Evolutionary conservation across 2,113 vertebrate genomes (phyloP).

Genomic region (Pedionomus torquatus): DNA sequence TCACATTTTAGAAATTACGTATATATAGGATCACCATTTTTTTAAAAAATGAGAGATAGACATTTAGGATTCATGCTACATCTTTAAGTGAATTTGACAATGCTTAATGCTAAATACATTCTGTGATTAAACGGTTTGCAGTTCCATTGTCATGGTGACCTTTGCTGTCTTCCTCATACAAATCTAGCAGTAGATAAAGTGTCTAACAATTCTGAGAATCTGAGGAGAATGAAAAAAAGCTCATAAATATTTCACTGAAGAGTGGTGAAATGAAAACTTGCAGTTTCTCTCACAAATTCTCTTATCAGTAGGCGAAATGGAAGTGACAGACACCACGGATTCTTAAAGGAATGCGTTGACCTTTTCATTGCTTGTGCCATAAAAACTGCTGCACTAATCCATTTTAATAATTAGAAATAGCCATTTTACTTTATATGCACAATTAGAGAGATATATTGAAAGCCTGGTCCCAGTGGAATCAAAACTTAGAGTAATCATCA

Average conservation of each 20-base stretch:
- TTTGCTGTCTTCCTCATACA: constrained; percentile 6
- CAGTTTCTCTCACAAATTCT: background rate
- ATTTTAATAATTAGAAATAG: background rate
- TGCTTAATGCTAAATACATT: background rate
- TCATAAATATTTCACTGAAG: background rate
- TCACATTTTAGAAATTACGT: background rate
- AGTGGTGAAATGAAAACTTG: background rate
- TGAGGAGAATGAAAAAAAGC: background rate
- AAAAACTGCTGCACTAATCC: background rate
- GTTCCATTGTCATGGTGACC: background rate
- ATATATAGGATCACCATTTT: background rate
- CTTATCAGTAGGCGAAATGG: background rate
- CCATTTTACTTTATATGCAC: background rate
- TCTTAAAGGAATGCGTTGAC: background rate
- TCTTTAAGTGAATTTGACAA: background rate
- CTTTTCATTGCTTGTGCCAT: background rate
- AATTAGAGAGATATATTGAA: background rate
- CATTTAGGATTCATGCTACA: background rate
- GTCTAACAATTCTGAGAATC: background rate
- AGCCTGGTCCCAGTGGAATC: background rate
- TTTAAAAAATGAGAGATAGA: background rate
- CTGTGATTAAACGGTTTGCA: background rate
- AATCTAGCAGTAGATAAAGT: background rate
- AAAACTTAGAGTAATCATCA: background rate
- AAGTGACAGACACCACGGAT: background rate